Evolutionary conservation across 2,888 invertebrate species (phyloP).

Genomic region (Cerceris rybyensis): DNA sequence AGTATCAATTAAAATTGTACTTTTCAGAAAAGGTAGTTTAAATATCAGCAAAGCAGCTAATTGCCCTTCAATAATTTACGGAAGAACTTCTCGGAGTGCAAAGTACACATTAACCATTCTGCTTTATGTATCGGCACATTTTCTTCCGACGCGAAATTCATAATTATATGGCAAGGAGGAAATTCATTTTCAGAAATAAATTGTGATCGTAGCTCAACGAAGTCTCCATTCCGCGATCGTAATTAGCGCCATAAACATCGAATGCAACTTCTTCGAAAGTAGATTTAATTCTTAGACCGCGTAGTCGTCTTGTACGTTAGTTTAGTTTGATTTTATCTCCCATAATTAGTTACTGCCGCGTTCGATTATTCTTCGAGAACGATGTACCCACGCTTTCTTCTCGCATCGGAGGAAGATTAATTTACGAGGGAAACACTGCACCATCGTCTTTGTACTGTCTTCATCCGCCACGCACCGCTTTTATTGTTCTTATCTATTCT

Average conservation of each 20-base stretch:
- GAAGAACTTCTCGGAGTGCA: no score
- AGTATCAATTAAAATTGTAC: no score
- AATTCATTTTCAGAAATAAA: constrained; percentile 8
- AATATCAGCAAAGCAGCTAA: no score
- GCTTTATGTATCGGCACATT: no score
- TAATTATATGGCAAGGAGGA: not conserved
- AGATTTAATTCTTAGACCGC: constrained; percentile 12
- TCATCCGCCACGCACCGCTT: no score
- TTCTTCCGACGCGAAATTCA: no score
- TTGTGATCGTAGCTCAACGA: constrained; percentile 15
- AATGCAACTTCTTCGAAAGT: not conserved
- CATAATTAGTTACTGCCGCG: constrained; percentile 17
- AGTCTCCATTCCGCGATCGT: not conserved
- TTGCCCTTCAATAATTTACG: no score
- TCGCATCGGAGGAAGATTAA: not conserved
- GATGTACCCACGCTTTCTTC: constrained; percentile 3
- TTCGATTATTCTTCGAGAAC: constrained; percentile 1
- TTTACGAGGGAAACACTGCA: not conserved
- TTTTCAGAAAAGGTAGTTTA: no score
- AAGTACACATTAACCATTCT: no score
- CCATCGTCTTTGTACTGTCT: no score
- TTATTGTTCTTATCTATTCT: no score
- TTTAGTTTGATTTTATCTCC: constrained; percentile 5
- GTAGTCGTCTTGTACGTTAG: not conserved
- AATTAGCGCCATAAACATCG: constrained; percentile 20